Evolutionary conservation across 2,797 vertebrate genomes (phyloP).

Genomic region (Acomys russatus): DNA sequence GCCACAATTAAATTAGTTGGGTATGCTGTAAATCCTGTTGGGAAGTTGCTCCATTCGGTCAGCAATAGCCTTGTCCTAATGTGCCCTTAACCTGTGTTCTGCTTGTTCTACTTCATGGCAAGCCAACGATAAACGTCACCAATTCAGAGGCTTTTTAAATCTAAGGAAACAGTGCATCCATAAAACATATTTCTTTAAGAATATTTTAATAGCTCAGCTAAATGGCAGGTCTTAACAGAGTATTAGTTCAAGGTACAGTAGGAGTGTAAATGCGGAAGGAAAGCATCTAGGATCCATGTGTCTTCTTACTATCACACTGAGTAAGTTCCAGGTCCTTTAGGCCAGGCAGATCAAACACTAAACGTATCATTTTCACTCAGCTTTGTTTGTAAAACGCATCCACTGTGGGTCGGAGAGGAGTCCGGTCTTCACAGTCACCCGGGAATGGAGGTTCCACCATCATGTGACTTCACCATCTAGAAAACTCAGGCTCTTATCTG

Average conservation of each 20-base stretch:
- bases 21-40: not conserved
- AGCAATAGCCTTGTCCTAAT: not conserved
- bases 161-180: conserved; percentile 18
- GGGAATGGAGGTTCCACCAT: not conserved
- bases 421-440: not conserved
- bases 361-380: not conserved
- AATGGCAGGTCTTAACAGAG: conserved; percentile 24
- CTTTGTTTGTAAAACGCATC: not conserved
- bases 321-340: not conserved
- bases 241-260: not conserved
- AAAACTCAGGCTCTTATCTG: not conserved
- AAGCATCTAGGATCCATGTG: not conserved
- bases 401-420: not conserved
- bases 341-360: not conserved
- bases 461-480: not conserved
- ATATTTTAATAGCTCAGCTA: conserved; percentile 43
- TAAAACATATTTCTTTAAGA: not conserved
- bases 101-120: conserved; percentile 6
- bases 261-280: not conserved
- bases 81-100: conserved; percentile 22
- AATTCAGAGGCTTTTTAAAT: conserved; percentile 46
- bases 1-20: not conserved
- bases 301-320: not conserved
- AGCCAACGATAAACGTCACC: conserved; percentile 6
- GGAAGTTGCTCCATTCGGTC: not conserved